These are phyloP conservation scores for Glaucopsyche alexis DNA, from an alignment of 2,888 invertebrate species.

Conservation along the genomic window DNA sequence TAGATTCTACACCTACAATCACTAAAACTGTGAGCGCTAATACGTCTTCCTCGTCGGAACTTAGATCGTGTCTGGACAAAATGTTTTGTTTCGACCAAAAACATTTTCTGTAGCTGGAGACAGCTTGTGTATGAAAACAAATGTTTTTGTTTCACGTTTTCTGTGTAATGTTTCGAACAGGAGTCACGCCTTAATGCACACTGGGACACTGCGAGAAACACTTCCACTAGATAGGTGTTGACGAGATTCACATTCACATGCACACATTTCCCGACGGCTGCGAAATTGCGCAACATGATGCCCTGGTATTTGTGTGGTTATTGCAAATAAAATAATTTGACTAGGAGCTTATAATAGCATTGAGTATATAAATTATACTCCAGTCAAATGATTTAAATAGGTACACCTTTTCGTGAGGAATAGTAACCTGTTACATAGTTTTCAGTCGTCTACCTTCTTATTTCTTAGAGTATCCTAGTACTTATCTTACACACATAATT, in stretches of 20 bases:
- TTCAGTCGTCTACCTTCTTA: constrained; percentile 46
- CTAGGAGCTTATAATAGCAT: constrained; percentile 28
- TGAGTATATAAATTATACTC: constrained; percentile 11
- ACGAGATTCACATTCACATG: not conserved
- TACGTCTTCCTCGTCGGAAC: no score
- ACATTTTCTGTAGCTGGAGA: no score
- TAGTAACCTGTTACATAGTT: constrained; percentile 68
- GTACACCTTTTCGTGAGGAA: constrained; percentile 66
- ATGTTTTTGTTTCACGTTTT: no score
- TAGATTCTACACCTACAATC: no score
- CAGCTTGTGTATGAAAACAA: no score
- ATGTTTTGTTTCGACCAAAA: no score
- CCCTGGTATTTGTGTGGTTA: constrained; percentile 19
- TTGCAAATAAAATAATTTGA: constrained; percentile 27
- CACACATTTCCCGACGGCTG: not conserved
- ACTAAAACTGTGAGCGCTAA: no score
- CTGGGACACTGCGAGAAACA: not conserved
- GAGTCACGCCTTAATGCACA: no score
- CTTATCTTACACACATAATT: not conserved
- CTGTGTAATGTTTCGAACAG: no score
- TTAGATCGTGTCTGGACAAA: no score
- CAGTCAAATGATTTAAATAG: not conserved
- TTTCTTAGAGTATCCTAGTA: constrained; percentile 30
- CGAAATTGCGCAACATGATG: not conserved
- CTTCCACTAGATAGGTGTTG: no score